phyloP scores from a whole-genome alignment of 2,113 vertebrate genomes.

The Rhabdornis inornatus region DNA sequence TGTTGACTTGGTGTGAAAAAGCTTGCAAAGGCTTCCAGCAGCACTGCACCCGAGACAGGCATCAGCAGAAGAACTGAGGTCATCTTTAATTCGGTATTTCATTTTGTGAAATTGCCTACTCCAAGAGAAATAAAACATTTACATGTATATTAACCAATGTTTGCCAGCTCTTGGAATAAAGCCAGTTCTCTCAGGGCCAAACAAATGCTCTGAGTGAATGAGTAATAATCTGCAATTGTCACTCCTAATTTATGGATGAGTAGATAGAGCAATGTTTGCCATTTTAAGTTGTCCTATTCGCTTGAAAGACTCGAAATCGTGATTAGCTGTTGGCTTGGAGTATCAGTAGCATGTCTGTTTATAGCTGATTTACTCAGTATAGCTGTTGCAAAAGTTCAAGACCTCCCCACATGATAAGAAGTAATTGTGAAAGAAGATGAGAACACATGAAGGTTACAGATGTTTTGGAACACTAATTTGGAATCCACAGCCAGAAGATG shows the following conservation, averaged over 20 bases:
- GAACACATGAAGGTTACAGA: not conserved
- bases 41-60: not conserved
- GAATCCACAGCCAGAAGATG: not conserved
- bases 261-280: conserved; percentile 15
- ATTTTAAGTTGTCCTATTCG: conserved; percentile 16
- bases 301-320: not conserved
- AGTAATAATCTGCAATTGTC: conserved; percentile 44
- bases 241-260: conserved; percentile 13
- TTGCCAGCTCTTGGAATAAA: conserved; percentile 48
- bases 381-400: conserved; percentile 1
- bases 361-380: not conserved
- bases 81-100: conserved; percentile 18
- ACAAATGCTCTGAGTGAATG: conserved; percentile 12
- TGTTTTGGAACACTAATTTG: not conserved
- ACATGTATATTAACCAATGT: conserved; percentile 58
- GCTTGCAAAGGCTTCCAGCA: conserved; percentile 2
- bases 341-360: not conserved
- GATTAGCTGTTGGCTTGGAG: not conserved
- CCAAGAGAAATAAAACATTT: conserved; percentile 61
- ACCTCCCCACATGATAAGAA: not conserved
- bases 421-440: not conserved
- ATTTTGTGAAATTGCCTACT: conserved; percentile 54
- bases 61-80: conserved; percentile 28
- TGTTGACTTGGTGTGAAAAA: not conserved
- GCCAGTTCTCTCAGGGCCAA: conserved; percentile 38